Base-by-base conservation (phyloP, 1,140 invertebrate species). In the Diploscapter pachys region DNA sequence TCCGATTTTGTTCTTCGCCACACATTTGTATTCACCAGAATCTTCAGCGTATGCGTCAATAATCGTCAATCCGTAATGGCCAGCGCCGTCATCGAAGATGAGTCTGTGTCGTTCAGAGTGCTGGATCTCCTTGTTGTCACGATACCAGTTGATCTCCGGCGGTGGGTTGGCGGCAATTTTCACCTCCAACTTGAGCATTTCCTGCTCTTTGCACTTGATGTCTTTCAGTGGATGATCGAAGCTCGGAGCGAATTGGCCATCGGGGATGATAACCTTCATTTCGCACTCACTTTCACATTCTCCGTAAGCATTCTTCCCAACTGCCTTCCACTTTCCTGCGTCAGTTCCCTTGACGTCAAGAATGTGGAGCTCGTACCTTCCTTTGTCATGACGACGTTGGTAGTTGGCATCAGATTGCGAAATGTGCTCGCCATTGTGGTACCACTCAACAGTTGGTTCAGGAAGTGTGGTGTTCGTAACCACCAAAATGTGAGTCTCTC, bases 41-140 rank as follows among this genome's bases (percentile, higher is more conserved):
- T 96, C 93, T 87, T 95, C 93, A 2, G 92, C 92, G 78, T 93
- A 90, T 4, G 92, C 91, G 77, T 93, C 91, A 88, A 94, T 90
- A 71, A 96, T 94, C 49, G 75, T 77, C 63, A 83, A 59, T 3
- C 71, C 68, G 54, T 83, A 78, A 54, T 71, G 62, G 4, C 63
- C 31, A 31, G 57, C 50, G 54, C 64, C 63, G 62, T 79, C 78
- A 66, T 83, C 80, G 50, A 59, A 74, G 48, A 76, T 65, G 31
- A 83, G 69, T 52, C 80, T 62, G 66, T 78, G 74, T 54, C 78
- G 54, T 48, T 80, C 73, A 5, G 67, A 75, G 55, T 84, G 80
- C 8, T 57, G 56, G 9, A 83, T 62, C 63, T 74, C 66, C 9
- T 63, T 31, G 9, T 78, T 75, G 67, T 83, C 76, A 13, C 78